phyloP scores from a whole-genome alignment of 1,140 invertebrate species.

The silkworm (Bombyx mori) region ASM3026992v2 NC_085111.1:5390001-5390500 shows the following conservation, averaged over 20 bases:
- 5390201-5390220: conserved; percentile 69
- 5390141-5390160: conserved; percentile 66
- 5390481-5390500: conserved; percentile 26
- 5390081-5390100: conserved; percentile 60
- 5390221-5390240: conserved; percentile 54
- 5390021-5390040: conserved; percentile 33
- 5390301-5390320: conserved; percentile 60
- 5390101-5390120: conserved; percentile 50
- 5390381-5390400: conserved; percentile 8
- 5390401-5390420: not conserved
- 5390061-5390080: conserved; percentile 39
- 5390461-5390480: too few species aligned
- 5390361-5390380: conserved; percentile 17
- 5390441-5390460: too few species aligned
- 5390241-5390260: conserved; percentile 59
- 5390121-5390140: conserved; percentile 63
- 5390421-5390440: too few species aligned
- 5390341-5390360: conserved; percentile 19
- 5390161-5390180: conserved; percentile 64
- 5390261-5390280: conserved; percentile 56
- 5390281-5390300: conserved; percentile 54
- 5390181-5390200: conserved; percentile 69
- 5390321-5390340: conserved; percentile 50
- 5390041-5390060: conserved; percentile 30
- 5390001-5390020: conserved; percentile 23